Base-by-base conservation (phyloP, 2,888 invertebrate genomes). In the Linnaemya vulpina region DNA sequence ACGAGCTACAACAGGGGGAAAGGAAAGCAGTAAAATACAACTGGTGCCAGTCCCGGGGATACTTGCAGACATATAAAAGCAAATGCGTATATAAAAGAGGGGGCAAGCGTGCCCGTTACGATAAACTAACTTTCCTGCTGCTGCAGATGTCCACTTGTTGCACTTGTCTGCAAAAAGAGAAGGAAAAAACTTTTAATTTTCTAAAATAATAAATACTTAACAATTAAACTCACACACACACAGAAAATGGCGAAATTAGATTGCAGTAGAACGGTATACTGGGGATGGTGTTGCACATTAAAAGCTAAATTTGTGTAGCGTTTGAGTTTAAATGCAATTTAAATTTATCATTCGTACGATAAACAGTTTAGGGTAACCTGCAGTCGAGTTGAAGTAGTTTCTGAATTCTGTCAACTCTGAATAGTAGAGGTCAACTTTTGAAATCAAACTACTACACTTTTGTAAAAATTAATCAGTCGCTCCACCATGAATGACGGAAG, bases 71-170 rank as follows among this genome's bases (percentile, higher is more conserved):
- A 46, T n/a, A 46, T 46, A 3, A 15, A 60, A 15, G n/a, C 38
- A 30, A 30, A 2, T 25, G 4, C 20, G 8, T 30, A 17, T 30
- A 11, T 53, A 22, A 3, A 35, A 15, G 49, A 4, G 43, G 25
- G 65, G 53, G 58, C 58, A 70, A 46, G 38, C 53, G 70, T 58
- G 71, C 51, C 58, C 22, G 70, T 68, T 43, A 71, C 60, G 40
- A 49, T 40, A 40, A 65, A 73, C 65, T 25, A 17, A 30, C 75
- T 71, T 43, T 70, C 30, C 17, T 60, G 22, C 13, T 67, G 17
- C 13, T 70, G 17, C 13, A 49, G 49, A n/a, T 46, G 63, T 65
- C 78, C 74, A 83, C 78, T 79, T 83, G 83, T 83, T 79, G 63
- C 40, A 68, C n/a, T 70, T 65, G 20, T 11, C 10, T 25, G 20